Evolutionary conservation across 2,888 invertebrate genomes (phyloP).

Genomic region (Idaea biselata): DNA sequence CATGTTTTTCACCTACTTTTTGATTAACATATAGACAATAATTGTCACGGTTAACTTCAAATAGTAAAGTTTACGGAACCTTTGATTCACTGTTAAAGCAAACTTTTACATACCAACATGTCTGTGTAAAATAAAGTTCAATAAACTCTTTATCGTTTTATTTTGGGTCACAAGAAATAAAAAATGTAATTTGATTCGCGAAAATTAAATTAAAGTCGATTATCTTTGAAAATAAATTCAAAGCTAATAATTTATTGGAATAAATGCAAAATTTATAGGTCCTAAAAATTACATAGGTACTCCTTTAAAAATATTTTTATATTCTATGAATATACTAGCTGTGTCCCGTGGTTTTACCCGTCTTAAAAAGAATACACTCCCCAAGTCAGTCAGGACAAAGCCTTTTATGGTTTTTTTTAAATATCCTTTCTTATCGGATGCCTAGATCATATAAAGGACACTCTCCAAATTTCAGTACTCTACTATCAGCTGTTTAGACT

Average conservation of each 20-base stretch:
- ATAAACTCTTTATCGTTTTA: conserved; percentile 1
- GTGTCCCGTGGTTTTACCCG: too few relatives aligned
- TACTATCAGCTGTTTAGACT: too few relatives aligned
- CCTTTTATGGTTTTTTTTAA: too few relatives aligned
- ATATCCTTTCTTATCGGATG: too few relatives aligned
- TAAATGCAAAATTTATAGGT: background rate
- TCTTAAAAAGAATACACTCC: too few relatives aligned
- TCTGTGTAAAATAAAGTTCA: background rate
- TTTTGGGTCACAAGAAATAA: background rate
- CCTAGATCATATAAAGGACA: too few relatives aligned
- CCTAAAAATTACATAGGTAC: background rate
- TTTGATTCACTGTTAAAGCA: background rate
- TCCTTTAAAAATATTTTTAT: background rate
- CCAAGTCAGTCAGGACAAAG: too few relatives aligned
- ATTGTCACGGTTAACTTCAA: background rate
- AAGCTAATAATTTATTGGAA: background rate
- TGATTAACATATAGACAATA: background rate
- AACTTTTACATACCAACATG: background rate
- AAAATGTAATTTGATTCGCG: background rate
- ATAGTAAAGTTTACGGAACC: background rate
- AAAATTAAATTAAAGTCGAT: background rate
- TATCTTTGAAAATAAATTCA: background rate
- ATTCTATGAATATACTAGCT: too few relatives aligned
- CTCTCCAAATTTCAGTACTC: too few relatives aligned
- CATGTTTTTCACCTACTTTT: background rate